Evolutionary conservation across 2,797 vertebrate species (phyloP).

Genomic region (Lemur catta): DNA sequence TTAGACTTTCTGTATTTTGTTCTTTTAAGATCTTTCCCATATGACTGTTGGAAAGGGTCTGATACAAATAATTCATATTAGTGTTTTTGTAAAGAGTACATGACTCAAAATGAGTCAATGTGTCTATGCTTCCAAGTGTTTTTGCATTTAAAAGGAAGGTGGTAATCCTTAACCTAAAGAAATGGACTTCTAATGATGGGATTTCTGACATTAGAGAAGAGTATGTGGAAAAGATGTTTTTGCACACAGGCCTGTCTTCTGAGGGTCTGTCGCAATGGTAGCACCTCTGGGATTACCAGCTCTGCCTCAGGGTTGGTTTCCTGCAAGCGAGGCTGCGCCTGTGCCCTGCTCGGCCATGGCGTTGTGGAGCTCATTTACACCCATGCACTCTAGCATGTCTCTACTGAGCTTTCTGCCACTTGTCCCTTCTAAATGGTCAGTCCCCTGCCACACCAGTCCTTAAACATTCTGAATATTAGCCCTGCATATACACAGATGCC

Average conservation of each 20-base stretch:
- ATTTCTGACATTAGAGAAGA: neutral
- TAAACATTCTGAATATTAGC: neutral
- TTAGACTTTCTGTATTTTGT: neutral
- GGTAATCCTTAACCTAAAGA: neutral
- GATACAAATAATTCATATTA: neutral
- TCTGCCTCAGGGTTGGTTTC: neutral
- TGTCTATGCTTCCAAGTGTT: neutral
- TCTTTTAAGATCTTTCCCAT: neutral
- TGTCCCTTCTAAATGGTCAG: neutral
- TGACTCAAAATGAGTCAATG: neutral
- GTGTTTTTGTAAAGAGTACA: neutral
- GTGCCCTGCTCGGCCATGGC: neutral
- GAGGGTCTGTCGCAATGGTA: neutral
- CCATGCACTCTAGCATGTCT: accelerated
- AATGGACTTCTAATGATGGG: neutral
- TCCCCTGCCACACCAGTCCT: neutral
- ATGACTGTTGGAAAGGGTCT: neutral
- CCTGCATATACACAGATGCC: neutral
- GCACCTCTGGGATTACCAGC: neutral
- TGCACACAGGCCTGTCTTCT: neutral
- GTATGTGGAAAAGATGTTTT: neutral
- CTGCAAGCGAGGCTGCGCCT: no score
- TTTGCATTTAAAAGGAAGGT: neutral
- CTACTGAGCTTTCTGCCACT: neutral
- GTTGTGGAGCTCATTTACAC: neutral